Evolutionary conservation across 2,113 vertebrate genomes (phyloP).

Genomic region (Ailurus styani): DNA sequence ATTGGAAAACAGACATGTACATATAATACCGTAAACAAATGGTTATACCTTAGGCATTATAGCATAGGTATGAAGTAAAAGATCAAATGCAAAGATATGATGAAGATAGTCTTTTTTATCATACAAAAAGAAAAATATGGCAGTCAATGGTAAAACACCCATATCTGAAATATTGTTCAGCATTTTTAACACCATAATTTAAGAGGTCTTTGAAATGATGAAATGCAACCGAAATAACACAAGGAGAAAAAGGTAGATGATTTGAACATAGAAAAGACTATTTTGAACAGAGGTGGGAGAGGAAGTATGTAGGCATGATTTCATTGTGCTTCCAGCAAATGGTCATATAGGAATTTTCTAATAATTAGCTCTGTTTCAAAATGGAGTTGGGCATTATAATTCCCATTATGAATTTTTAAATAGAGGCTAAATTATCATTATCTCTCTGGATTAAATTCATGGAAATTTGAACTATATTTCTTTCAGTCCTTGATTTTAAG

Average conservation of each 20-base stretch:
- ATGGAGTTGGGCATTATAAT: background rate
- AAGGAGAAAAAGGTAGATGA: background rate
- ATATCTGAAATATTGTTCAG: background rate
- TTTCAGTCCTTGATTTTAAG: background rate
- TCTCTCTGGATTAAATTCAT: background rate
- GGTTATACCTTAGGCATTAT: background rate
- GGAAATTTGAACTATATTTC: background rate
- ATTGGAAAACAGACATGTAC: background rate
- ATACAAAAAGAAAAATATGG: background rate
- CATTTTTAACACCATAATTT: background rate
- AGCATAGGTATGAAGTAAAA: background rate
- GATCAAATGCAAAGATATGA: background rate
- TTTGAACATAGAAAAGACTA: background rate
- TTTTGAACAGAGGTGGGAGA: background rate
- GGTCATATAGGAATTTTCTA: background rate
- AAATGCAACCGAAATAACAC: background rate
- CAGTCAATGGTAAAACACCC: background rate
- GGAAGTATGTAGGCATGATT: background rate
- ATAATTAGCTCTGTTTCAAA: background rate
- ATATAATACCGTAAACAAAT: background rate
- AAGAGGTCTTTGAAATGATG: background rate
- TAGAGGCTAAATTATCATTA: background rate
- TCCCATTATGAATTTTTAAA: background rate
- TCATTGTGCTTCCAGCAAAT: background rate
- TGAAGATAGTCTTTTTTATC: background rate